phyloP scores from a whole-genome alignment of 1,140 invertebrate species.

The Camponotus floridanus region DNA sequence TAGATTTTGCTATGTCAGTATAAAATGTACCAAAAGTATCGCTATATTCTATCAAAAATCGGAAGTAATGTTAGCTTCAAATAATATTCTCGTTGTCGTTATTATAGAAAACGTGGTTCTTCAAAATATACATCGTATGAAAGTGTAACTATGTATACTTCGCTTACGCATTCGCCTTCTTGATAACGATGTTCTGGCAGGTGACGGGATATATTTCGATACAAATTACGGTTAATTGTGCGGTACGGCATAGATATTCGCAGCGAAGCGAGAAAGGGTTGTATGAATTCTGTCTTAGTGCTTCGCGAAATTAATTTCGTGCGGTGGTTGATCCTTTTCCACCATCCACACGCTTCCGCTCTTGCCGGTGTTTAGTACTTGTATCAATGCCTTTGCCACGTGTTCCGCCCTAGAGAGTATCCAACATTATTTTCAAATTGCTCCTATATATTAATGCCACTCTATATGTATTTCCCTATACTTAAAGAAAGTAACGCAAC shows the following conservation, averaged over 20 bases:
- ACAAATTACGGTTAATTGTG: conserved; percentile 66
- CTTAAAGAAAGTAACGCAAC: neutral
- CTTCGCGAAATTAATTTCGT: conserved; percentile 87
- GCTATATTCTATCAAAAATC: conserved; percentile 31
- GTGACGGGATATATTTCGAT: conserved; percentile 45
- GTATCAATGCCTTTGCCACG: conserved; percentile 89
- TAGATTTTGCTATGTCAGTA: neutral
- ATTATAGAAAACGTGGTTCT: neutral
- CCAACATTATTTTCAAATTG: neutral
- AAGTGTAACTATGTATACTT: conserved; percentile 26
- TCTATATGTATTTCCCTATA: too few relatives aligned
- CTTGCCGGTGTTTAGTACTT: conserved; percentile 88
- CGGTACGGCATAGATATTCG: conserved; percentile 73
- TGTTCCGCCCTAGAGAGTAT: conserved; percentile 87
- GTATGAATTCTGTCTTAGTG: conserved; percentile 65
- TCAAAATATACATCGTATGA: neutral
- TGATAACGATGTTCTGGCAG: neutral
- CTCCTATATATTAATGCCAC: neutral
- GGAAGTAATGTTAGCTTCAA: neutral
- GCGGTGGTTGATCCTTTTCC: conserved; percentile 89
- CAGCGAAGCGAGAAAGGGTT: conserved; percentile 68
- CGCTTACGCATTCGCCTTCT: neutral
- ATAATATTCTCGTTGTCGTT: neutral
- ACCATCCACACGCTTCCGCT: conserved; percentile 91
- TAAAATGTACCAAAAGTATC: conserved; percentile 39